Conservation (phyloP, 92 coral and sea anemone species). For the Porites cylindrica region DNA sequence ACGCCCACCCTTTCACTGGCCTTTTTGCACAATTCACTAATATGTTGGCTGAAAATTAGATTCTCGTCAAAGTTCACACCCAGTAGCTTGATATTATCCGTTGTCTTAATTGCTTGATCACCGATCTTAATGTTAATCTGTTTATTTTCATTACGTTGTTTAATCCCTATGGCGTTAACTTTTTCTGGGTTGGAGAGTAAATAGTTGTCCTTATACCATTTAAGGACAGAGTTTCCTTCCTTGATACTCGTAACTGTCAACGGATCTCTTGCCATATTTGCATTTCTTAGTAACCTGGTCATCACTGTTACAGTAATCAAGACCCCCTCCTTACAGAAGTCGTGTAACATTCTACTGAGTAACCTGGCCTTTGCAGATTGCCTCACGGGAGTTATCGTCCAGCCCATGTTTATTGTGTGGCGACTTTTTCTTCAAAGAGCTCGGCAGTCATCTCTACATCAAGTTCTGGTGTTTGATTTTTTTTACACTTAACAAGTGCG, state of each 20-base stretch:
- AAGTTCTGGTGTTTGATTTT: neutral
- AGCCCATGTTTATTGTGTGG: slow-evolving; percentile 53
- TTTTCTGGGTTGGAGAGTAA: too few relatives aligned
- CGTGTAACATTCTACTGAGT: slow-evolving; percentile 51
- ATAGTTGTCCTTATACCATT: too few relatives aligned
- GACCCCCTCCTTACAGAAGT: slow-evolving; percentile 32
- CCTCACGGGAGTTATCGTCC: slow-evolving; percentile 40
- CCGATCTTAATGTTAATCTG: too few relatives aligned
- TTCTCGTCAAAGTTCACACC: too few relatives aligned
- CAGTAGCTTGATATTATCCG: too few relatives aligned
- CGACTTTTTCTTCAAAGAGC: slow-evolving; percentile 18
- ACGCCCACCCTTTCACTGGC: too few relatives aligned
- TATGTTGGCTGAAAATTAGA: too few relatives aligned
- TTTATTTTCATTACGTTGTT: too few relatives aligned
- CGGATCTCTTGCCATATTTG: neutral
- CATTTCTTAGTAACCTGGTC: slow-evolving; percentile 3
- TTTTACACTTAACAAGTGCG: neutral
- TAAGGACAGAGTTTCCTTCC: too few relatives aligned
- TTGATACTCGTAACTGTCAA: neutral
- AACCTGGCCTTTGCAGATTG: slow-evolving; percentile 53
- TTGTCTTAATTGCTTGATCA: too few relatives aligned
- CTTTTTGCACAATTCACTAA: too few relatives aligned
- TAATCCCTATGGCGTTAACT: too few relatives aligned
- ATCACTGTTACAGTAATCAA: slow-evolving; percentile 40
- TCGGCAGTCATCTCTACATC: neutral